Evolutionary conservation across 1,140 invertebrate genomes (phyloP).

Genomic region (Heliconius hewitsoni): DNA sequence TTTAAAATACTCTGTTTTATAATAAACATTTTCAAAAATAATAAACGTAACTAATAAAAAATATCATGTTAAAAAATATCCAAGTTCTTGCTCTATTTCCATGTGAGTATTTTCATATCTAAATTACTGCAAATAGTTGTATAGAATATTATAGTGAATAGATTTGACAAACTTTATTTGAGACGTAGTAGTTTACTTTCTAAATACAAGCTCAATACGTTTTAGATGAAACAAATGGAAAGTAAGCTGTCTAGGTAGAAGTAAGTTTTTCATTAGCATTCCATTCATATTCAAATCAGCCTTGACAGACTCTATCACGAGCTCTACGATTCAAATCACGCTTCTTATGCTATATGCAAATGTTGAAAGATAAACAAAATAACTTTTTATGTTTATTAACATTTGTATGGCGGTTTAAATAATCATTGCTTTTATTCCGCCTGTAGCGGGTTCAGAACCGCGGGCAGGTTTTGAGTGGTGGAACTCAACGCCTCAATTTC

Average conservation of each 20-base stretch:
- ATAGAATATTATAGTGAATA: not conserved
- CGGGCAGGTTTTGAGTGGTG: too few relatives aligned
- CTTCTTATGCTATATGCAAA: constrained; percentile 23
- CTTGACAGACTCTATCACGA: constrained; percentile 35
- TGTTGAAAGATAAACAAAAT: constrained; percentile 9
- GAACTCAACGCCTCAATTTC: too few relatives aligned
- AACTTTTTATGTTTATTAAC: not conserved
- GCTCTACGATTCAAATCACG: constrained; percentile 36
- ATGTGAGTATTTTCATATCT: not conserved
- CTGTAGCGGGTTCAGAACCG: too few relatives aligned
- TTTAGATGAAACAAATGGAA: constrained; percentile 1
- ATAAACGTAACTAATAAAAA: not conserved
- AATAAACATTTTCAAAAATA: too few relatives aligned
- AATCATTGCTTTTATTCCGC: not conserved
- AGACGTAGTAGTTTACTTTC: not conserved
- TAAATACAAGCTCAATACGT: not conserved
- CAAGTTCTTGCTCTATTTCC: not conserved
- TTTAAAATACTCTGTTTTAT: too few relatives aligned
- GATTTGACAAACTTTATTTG: not conserved
- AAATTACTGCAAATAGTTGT: not conserved
- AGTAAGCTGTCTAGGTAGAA: constrained; percentile 14
- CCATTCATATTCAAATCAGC: constrained; percentile 36
- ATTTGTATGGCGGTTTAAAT: not conserved
- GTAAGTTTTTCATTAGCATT: constrained; percentile 38
- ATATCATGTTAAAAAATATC: not conserved